These are phyloP conservation scores for Coelopa pilipes DNA, from an alignment of 2,888 invertebrate species.

Conservation along the genomic window DNA sequence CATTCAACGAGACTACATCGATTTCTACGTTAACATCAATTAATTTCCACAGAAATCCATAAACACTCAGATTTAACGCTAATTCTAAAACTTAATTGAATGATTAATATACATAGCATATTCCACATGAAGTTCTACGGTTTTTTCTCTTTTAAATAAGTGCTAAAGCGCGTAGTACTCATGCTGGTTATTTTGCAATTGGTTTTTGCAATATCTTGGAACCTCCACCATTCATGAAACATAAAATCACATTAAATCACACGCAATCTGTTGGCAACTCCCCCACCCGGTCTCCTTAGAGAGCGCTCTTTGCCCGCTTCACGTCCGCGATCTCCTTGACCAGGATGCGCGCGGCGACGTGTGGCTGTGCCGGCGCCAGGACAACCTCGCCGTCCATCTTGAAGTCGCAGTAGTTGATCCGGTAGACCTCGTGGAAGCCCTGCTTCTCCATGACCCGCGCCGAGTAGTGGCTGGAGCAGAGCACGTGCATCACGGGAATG, in stretches of 20 bases:
- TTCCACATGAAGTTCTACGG: background rate
- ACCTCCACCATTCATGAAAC: conserved; percentile 23
- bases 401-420: conserved; percentile 75
- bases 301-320: background rate
- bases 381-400: conserved; percentile 73
- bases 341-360: conserved; percentile 71
- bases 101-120: too few species aligned
- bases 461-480: conserved; percentile 82
- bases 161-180: background rate
- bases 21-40: too few species aligned
- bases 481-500: conserved; percentile 73
- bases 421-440: conserved; percentile 77
- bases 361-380: conserved; percentile 75
- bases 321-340: conserved; percentile 67
- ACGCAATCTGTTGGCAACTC: background rate
- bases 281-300: background rate
- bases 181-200: background rate
- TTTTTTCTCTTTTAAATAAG: conserved; percentile 6
- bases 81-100: too few species aligned
- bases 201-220: background rate
- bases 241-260: conserved; percentile 32
- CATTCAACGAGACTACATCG: background rate
- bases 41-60: too few species aligned
- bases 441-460: conserved; percentile 77
- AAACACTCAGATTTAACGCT: too few species aligned